These are phyloP conservation scores for Temnothorax curvispinosus DNA, from an alignment of 1,140 invertebrate genomes.

Conservation along the genomic window DNA sequence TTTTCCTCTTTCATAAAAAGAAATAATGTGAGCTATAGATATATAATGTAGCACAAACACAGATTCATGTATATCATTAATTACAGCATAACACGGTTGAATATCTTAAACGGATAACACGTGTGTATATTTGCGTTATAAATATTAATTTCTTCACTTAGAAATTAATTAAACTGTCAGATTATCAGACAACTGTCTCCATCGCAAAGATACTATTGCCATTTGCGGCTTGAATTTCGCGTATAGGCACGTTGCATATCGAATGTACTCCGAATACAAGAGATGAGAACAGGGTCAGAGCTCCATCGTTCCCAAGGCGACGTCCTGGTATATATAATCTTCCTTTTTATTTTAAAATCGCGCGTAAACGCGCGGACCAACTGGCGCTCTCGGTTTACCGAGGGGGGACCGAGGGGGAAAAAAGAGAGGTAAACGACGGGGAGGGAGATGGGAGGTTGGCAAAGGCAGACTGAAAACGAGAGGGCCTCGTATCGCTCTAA, in stretches of 20 bases:
- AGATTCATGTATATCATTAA: background rate
- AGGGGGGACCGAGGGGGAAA: background rate
- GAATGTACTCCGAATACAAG: slow-evolving; percentile 20
- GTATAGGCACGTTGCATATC: slow-evolving; percentile 36
- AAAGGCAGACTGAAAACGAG: slow-evolving; percentile 46
- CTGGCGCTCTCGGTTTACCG: slow-evolving; percentile 32
- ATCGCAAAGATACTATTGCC: background rate
- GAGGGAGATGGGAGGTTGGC: background rate
- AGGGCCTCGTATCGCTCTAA: slow-evolving; percentile 51
- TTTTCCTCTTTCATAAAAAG: background rate
- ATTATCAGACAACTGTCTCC: background rate
- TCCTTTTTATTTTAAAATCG: slow-evolving; percentile 41
- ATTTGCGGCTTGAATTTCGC: slow-evolving; percentile 27
- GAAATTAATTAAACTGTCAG: background rate
- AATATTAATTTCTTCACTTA: background rate
- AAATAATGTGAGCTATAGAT: background rate
- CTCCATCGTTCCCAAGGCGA: slow-evolving; percentile 41
- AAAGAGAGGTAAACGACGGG: background rate
- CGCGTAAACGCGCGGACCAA: slow-evolving; percentile 38
- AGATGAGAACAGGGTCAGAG: background rate
- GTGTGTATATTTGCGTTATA: background rate
- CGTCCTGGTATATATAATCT: background rate
- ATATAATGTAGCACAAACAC: background rate
- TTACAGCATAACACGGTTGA: background rate
- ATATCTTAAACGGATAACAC: background rate